phyloP scores from a whole-genome alignment of 2,888 invertebrate genomes.

The Agonum fuliginosum region DNA sequence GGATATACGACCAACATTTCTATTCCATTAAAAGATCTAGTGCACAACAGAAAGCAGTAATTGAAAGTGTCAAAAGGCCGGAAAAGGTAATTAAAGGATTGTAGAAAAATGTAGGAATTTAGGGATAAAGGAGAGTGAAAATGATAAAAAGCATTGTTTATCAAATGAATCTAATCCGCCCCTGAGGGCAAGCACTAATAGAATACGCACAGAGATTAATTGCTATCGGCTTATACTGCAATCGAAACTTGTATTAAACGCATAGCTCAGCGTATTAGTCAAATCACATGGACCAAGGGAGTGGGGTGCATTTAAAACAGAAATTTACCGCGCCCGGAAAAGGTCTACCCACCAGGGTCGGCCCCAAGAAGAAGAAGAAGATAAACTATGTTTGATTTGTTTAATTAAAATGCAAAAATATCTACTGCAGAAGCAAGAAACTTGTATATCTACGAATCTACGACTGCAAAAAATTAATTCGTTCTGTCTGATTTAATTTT shows the following conservation, averaged over 20 bases:
- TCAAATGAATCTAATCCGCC: conserved; percentile 45
- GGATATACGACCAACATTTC: neutral
- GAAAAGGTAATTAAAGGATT: conserved; percentile 27
- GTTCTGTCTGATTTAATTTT: too few relatives aligned
- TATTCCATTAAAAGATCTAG: neutral
- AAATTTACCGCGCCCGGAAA: conserved; percentile 30
- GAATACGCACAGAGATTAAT: conserved; percentile 56
- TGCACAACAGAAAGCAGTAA: neutral
- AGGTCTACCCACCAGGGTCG: too few relatives aligned
- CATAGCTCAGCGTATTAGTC: conserved; percentile 59
- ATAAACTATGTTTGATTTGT: too few relatives aligned
- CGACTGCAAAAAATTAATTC: too few relatives aligned
- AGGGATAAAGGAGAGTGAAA: neutral
- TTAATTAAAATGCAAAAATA: too few relatives aligned
- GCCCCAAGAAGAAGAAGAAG: too few relatives aligned
- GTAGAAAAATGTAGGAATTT: conserved; percentile 32
- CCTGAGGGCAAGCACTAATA: conserved; percentile 45
- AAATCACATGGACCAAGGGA: conserved; percentile 48
- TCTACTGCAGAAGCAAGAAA: too few relatives aligned
- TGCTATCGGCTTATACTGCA: conserved; percentile 57
- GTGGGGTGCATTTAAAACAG: conserved; percentile 48
- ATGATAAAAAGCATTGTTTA: conserved; percentile 39
- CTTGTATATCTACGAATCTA: too few relatives aligned
- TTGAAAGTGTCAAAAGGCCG: conserved; percentile 10
- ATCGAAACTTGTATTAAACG: conserved; percentile 58